Evolutionary conservation across 1,140 invertebrate species (phyloP).

Genomic region (Drosophila tsacasi): DNA sequence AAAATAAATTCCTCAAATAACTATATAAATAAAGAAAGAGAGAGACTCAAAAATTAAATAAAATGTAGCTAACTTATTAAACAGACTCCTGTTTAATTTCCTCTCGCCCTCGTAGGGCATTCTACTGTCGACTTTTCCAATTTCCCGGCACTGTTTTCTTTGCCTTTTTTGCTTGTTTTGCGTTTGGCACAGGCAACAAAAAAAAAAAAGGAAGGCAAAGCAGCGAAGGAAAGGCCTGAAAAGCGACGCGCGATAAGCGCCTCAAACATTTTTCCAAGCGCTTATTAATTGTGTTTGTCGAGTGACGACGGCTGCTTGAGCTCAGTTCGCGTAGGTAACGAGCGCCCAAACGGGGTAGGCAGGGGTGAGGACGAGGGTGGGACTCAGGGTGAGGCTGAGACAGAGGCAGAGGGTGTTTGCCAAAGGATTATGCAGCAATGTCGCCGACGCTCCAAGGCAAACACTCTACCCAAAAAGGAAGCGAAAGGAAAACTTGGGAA

Average conservation of each 20-base stretch:
- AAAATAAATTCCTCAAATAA: too few relatives aligned
- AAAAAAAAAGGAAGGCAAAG: background rate
- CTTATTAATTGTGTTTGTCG: constrained; percentile 78
- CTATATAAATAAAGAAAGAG: too few relatives aligned
- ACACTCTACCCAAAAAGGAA: constrained; percentile 16
- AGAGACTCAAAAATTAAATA: background rate
- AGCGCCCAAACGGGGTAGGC: background rate
- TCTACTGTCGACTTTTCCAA: constrained; percentile 23
- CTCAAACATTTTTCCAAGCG: constrained; percentile 72
- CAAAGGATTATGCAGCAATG: constrained; percentile 56
- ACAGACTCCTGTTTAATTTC: constrained; percentile 15
- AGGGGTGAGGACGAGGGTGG: background rate
- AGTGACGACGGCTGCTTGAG: constrained; percentile 54
- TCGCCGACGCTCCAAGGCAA: constrained; percentile 42
- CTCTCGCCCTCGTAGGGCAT: constrained; percentile 14
- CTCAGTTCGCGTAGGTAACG: constrained; percentile 26
- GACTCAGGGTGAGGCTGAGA: background rate
- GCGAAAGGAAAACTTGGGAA: constrained; percentile 18
- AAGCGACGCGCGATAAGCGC: constrained; percentile 68
- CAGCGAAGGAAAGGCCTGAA: constrained; percentile 54
- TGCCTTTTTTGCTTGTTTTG: constrained; percentile 4
- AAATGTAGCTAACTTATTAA: background rate
- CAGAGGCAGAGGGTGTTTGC: constrained; percentile 23
- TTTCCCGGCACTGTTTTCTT: constrained; percentile 5
- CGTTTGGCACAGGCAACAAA: background rate